phyloP scores from a whole-genome alignment of 2,797 vertebrate species.

The Sebastes oblongus region DNA sequence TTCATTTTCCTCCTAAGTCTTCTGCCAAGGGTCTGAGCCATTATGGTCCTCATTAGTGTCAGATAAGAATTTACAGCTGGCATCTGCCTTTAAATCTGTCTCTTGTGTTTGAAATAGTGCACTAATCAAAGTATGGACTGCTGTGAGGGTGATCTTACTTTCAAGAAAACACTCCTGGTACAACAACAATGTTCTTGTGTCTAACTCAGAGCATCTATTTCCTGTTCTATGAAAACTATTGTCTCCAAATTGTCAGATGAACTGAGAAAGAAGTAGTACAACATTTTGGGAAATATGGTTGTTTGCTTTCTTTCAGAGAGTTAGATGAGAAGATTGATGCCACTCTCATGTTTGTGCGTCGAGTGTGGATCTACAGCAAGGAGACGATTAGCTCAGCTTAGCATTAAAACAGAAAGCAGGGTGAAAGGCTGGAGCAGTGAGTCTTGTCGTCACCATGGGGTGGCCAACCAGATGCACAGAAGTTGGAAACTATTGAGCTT shows the following conservation, averaged over 20 bases:
- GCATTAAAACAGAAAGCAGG: not conserved
- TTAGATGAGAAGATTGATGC: not conserved
- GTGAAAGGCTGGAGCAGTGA: not conserved
- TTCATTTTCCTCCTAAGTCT: constrained; percentile 28
- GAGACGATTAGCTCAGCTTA: not conserved
- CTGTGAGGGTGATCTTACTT: not conserved
- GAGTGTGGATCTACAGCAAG: not conserved
- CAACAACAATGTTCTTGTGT: not conserved
- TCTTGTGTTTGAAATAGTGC: constrained; percentile 15
- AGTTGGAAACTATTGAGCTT: not conserved
- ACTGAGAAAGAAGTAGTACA: not conserved
- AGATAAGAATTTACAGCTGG: constrained; percentile 27
- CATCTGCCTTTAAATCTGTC: constrained; percentile 3
- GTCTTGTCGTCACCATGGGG: not conserved
- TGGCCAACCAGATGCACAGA: not conserved
- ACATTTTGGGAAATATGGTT: not conserved
- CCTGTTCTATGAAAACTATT: not conserved
- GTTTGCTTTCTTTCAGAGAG: no score
- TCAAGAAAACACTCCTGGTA: not conserved
- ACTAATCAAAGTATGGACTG: constrained; percentile 3
- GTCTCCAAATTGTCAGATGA: not conserved
- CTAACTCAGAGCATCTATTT: not conserved
- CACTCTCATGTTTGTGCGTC: not conserved
- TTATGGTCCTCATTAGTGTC: constrained; percentile 44
- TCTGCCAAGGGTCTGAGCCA: constrained; percentile 33